Evolutionary conservation across 2,888 invertebrate genomes (phyloP).

Genomic region (Theretra japonica): DNA sequence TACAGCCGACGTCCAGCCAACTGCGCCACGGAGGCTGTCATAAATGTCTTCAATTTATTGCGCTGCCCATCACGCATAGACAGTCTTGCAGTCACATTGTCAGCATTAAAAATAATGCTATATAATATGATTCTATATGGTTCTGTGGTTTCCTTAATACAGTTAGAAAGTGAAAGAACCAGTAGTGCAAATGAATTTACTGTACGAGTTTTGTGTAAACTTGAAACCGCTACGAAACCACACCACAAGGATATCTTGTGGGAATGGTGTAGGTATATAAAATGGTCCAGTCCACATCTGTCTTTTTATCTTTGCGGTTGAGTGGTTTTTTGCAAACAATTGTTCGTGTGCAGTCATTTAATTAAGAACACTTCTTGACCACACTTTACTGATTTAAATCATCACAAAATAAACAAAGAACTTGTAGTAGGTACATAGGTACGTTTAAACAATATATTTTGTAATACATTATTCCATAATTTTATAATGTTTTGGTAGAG

Average conservation of each 20-base stretch:
- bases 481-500: too few species aligned
- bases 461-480: too few species aligned
- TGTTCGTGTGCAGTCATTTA: neutral
- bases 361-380: neutral
- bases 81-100: too few species aligned
- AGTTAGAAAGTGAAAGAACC: neutral
- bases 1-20: too few species aligned
- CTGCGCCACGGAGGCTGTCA: too few species aligned
- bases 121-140: too few species aligned
- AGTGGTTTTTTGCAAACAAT: neutral
- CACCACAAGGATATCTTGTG: constrained; percentile 3
- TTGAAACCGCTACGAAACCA: neutral
- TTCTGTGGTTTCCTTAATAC: neutral
- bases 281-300: neutral
- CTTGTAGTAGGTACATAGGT: neutral
- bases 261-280: neutral
- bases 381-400: neutral
- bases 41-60: too few species aligned
- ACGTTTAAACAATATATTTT: neutral
- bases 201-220: neutral
- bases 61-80: too few species aligned
- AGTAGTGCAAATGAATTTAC: neutral
- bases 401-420: neutral
- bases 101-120: too few species aligned
- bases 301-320: neutral